phyloP scores from a whole-genome alignment of 2,888 invertebrate species.

The Drosophila robusta region DNA sequence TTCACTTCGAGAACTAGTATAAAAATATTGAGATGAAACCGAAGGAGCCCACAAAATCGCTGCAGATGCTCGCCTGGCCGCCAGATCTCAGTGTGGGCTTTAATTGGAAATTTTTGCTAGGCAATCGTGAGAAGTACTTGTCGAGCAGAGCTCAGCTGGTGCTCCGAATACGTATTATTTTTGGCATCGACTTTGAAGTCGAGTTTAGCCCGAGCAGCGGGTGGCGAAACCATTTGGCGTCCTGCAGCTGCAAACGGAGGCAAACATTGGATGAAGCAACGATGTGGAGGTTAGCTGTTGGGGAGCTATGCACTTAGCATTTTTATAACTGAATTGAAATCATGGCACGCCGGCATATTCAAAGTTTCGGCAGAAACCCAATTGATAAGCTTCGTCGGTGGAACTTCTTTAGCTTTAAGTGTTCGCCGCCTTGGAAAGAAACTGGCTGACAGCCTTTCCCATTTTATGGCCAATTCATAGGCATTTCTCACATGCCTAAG shows the following conservation, averaged over 20 bases:
- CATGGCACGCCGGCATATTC: constrained; percentile 3
- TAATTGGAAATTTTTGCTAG: constrained; percentile 51
- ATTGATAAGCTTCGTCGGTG: constrained; percentile 35
- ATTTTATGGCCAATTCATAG: constrained; percentile 51
- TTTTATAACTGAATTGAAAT: constrained; percentile 24
- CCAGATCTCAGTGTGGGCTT: constrained; percentile 15
- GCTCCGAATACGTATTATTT: constrained; percentile 13
- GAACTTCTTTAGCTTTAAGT: constrained; percentile 28
- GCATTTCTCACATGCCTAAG: constrained; percentile 45
- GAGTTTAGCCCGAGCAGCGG: constrained; percentile 24
- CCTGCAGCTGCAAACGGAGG: constrained; percentile 17
- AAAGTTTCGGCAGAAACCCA: constrained; percentile 9
- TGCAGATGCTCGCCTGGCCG: constrained; percentile 26
- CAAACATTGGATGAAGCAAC: no score
- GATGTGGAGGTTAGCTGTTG: no score
- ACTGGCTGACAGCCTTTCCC: constrained; percentile 8
- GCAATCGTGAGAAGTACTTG: constrained; percentile 42
- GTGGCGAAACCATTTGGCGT: constrained; percentile 30
- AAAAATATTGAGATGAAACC: constrained; percentile 2
- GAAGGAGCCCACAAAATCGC: background rate
- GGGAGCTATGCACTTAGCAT: constrained; percentile 4
- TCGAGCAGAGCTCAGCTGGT: constrained; percentile 48
- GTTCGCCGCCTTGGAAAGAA: constrained; percentile 24
- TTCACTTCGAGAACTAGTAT: no score
- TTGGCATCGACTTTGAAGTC: constrained; percentile 36